phyloP scores from a whole-genome alignment of 2,113 vertebrate genomes.

The Oenanthe melanoleuca region DNA sequence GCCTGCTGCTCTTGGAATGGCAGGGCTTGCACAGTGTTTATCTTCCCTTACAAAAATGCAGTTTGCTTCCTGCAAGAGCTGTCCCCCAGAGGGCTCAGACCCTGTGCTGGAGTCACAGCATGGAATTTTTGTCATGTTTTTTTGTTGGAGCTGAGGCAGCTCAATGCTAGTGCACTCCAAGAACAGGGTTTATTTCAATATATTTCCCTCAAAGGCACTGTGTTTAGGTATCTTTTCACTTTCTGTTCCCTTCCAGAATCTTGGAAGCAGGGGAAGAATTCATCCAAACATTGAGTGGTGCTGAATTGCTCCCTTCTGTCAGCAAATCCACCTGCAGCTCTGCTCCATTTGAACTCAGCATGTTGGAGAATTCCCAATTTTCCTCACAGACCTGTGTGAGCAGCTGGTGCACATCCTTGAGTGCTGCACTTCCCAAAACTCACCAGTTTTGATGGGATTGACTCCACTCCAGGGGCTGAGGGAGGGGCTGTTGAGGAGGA shows the following conservation, averaged over 20 bases:
- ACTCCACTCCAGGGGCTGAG: neutral
- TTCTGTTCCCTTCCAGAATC: neutral
- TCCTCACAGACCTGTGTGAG: neutral
- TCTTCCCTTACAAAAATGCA: neutral
- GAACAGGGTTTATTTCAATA: neutral
- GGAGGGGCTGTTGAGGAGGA: neutral
- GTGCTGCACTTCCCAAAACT: fast-evolving
- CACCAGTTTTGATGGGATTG: fast-evolving
- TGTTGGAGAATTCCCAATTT: neutral
- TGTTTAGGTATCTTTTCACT: neutral
- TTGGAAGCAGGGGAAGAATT: neutral
- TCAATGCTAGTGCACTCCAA: neutral
- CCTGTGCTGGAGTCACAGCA: neutral
- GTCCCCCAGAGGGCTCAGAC: neutral
- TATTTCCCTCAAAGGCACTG: neutral
- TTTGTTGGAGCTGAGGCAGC: neutral
- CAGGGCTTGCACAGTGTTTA: neutral
- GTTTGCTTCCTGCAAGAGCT: neutral
- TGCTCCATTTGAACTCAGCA: neutral
- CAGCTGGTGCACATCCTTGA: neutral
- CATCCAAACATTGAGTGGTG: fast-evolving
- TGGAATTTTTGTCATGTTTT: neutral
- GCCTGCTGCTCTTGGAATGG: neutral
- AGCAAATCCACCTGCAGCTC: neutral
- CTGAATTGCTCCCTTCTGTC: fast-evolving